Percentiles rank a stretch among this genome's conserved stretches.
Conservation (phyloP, 2,113 vertebrate genomes). For the Jaculus jaculus region DNA sequence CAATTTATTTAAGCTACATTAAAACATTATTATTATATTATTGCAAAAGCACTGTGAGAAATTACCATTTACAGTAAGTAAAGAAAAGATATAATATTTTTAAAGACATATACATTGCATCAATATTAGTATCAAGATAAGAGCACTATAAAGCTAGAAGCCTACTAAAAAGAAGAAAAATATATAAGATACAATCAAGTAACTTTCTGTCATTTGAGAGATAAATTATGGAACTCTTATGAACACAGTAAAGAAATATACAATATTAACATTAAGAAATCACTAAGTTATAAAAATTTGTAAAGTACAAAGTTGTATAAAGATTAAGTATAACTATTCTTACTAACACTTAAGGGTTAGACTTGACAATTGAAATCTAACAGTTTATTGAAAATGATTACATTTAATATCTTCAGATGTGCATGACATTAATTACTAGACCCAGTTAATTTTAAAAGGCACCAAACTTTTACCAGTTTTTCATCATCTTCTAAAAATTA, state of each 20-base stretch:
- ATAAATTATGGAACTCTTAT: not conserved
- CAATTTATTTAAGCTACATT: not conserved
- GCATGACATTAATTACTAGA: not conserved
- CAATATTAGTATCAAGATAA: conserved; percentile 5
- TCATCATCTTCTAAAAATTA: not conserved
- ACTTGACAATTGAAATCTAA: conserved; percentile 56
- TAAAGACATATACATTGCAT: not conserved
- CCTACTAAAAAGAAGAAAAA: not conserved
- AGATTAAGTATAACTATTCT: not conserved
- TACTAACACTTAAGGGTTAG: conserved; percentile 3
- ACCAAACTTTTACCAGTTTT: not conserved
- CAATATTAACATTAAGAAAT: conserved; percentile 29
- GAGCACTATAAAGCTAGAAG: not conserved
- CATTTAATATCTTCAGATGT: not conserved
- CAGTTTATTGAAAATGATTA: not conserved
- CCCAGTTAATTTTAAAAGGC: not conserved
- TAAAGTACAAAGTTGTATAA: not conserved
- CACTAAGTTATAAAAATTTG: not conserved
- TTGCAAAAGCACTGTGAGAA: not conserved
- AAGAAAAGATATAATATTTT: not conserved
- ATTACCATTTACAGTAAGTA: not conserved
- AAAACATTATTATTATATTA: not conserved
- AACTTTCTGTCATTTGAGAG: not conserved
- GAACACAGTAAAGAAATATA: conserved; percentile 17
- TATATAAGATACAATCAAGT: not conserved